phyloP scores from a whole-genome alignment of 2,888 invertebrate genomes.

The Eilema caniola region DNA sequence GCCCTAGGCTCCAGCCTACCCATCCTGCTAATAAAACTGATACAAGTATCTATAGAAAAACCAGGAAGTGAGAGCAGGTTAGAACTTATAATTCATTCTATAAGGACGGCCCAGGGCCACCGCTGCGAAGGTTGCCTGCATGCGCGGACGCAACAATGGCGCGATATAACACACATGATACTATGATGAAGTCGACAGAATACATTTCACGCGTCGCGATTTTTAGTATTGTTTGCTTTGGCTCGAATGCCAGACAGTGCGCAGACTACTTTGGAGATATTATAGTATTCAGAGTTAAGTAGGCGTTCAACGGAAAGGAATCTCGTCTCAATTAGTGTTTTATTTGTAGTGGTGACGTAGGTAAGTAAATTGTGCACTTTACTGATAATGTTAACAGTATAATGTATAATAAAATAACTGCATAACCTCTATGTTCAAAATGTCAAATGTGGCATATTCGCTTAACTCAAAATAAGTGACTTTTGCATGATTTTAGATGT shows the following conservation, averaged over 20 bases:
- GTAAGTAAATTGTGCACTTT: not conserved
- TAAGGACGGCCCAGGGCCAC: slow-evolving; percentile 46
- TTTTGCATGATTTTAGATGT: too few relatives aligned
- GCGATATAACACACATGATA: slow-evolving; percentile 30
- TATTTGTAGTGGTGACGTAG: not conserved
- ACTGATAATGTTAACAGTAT: not conserved
- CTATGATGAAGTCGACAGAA: slow-evolving; percentile 33
- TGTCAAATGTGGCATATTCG: not conserved
- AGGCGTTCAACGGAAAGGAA: not conserved
- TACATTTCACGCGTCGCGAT: slow-evolving; percentile 40
- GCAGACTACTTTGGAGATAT: slow-evolving; percentile 12
- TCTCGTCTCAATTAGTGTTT: slow-evolving; percentile 8
- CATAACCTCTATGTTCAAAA: not conserved
- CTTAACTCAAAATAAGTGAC: not conserved
- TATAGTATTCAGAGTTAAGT: slow-evolving; percentile 5
- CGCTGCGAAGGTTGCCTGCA: slow-evolving; percentile 38
- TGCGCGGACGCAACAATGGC: slow-evolving; percentile 36
- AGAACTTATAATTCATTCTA: slow-evolving; percentile 36
- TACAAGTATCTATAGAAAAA: slow-evolving; percentile 23
- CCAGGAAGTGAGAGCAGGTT: slow-evolving; percentile 50
- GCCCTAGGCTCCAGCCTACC: not conserved
- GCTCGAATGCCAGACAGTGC: slow-evolving; percentile 12
- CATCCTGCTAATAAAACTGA: not conserved
- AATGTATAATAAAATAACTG: not conserved
- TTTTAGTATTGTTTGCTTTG: slow-evolving; percentile 19